Evolutionary conservation across 2,113 vertebrate species (phyloP).

Genomic region (Eretmochelys imbricata): DNA sequence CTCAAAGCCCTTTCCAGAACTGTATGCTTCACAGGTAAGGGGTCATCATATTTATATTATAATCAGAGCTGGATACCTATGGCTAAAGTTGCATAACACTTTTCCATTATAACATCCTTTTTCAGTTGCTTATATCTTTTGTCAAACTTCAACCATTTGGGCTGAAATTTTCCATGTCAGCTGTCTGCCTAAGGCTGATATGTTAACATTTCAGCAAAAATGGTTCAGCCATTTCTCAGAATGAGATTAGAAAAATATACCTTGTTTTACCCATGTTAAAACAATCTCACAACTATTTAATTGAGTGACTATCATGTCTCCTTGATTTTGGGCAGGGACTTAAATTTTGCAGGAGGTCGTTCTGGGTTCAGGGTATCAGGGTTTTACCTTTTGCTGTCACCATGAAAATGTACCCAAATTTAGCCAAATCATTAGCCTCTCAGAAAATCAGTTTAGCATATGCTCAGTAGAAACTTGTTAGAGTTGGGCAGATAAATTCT

Average conservation of each 20-base stretch:
- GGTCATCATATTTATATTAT: not conserved
- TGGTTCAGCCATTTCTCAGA: not conserved
- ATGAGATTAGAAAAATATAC: not conserved
- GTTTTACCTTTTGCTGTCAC: not conserved
- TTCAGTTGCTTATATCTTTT: not conserved
- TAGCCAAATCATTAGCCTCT: not conserved
- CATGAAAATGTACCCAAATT: not conserved
- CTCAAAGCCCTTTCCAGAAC: not conserved
- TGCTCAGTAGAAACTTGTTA: not conserved
- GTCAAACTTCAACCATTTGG: not conserved
- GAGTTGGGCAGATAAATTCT: not conserved
- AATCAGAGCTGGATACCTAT: not conserved
- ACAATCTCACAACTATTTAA: not conserved
- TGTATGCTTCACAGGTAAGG: not conserved
- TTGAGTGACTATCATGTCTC: not conserved
- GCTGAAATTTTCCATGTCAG: not conserved
- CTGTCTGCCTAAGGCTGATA: accelerated
- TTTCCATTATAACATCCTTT: not conserved
- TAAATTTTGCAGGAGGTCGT: not conserved
- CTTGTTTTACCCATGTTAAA: not conserved
- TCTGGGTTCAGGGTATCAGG: not conserved
- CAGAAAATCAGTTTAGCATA: not conserved
- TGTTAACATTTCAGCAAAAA: not conserved
- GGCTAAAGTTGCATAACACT: not conserved
- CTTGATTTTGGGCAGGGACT: not conserved